Base-by-base conservation (phyloP, 2,797 vertebrate genomes). In the Naso thynnoides region DNA sequence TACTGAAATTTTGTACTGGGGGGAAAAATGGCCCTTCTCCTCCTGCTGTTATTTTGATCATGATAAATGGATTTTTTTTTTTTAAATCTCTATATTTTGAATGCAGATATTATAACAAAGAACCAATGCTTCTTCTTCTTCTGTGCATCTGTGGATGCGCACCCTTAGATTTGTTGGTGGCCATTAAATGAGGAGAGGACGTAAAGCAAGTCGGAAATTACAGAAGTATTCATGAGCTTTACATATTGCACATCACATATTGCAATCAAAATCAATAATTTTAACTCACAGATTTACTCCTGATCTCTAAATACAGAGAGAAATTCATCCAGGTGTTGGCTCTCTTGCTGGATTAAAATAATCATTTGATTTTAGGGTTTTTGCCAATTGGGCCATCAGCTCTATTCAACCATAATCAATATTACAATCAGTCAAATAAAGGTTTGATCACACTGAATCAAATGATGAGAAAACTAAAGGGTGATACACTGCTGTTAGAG, bases 21-120 rank as follows among this genome's bases (percentile, higher is more conserved):
- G 3, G 26, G 14, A 45, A 61, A 42, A 29, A 21, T 49, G 41
- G 21, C n/a, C 56, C 24, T 16, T 7, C 52, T 50, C 52, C 41
- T 70, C 70, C 47, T 38, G 33, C 71, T 70, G 50, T 65, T 69
- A 53, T 74, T 67, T 24, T 47, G 26, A 77, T 74, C 59, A 48
- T 53, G 52, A 65, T 72, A 48, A 66, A 23, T 23, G 45, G 19
- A 7, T 18, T 21, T 21, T n/a, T n/a, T 66, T n/a, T n/a, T n/a
- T n/a, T n/a, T n/a, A n/a, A 49, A 53, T 63, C 50, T 44, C 56
- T 70, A 21, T 10, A 19, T 38, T 2, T 1, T 31, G 41, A 29
- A 52, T 44, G 41, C 10, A 49, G 54, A 75, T 75, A 67, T 63
- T 58, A 70, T 75, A 59, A 70, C 13, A 8, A 72, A 18, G 58